phyloP scores from a whole-genome alignment of 2,113 vertebrate species.

The Sorex araneus region DNA sequence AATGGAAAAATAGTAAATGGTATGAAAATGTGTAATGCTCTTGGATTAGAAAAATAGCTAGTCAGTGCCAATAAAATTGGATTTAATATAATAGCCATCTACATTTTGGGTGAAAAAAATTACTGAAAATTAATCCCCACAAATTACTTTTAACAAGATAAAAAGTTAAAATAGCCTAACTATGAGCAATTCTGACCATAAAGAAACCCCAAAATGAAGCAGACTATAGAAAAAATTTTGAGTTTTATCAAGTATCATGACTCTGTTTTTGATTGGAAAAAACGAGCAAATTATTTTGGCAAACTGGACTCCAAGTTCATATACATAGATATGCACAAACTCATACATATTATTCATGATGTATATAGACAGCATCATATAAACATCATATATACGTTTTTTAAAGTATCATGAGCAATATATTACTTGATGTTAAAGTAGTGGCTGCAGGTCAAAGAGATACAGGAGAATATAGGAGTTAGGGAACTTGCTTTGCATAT shows the following conservation, averaged over 20 bases:
- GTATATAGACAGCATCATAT: neutral
- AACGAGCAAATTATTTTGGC: neutral
- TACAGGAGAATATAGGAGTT: too few species aligned
- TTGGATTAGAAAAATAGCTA: constrained; percentile 62
- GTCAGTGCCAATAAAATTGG: constrained; percentile 62
- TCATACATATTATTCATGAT: neutral
- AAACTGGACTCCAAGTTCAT: neutral
- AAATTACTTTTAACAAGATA: neutral
- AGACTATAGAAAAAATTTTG: neutral
- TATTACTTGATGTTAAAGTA: neutral
- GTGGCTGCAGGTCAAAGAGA: neutral
- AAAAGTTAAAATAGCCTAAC: neutral
- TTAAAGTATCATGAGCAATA: neutral
- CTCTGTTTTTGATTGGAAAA: neutral
- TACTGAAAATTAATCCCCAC: rapidly evolving
- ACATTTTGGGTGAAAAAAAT: constrained; percentile 62
- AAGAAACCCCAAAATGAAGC: neutral
- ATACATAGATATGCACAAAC: neutral
- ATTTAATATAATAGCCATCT: constrained; percentile 57
- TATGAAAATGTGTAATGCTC: neutral
- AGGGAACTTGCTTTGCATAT: too few species aligned
- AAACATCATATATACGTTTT: neutral
- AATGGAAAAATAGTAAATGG: constrained; percentile 59
- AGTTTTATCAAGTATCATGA: neutral
- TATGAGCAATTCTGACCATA: neutral